Evolutionary conservation across 1,140 invertebrate genomes (phyloP), one percentile per base, ranked within the genome.

Genomic region (Drosophila virilis): DNA sequence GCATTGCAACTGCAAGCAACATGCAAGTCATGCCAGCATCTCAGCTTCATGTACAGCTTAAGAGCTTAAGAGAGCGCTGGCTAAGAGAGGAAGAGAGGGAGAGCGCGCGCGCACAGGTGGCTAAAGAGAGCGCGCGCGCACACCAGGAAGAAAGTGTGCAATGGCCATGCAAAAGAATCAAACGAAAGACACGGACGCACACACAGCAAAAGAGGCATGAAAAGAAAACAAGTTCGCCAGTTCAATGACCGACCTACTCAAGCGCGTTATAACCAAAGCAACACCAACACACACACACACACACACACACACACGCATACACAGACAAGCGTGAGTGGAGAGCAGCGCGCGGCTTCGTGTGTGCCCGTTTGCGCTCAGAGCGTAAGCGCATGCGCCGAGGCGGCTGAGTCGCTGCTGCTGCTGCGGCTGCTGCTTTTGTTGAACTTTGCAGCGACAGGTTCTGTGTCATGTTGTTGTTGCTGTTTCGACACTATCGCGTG

Each of bases 161-260:
- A 57, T 64, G 78, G 72, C 76, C 78, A 86, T 66, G 76, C 77
- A 58, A 74, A 78, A 90, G 79, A 85, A 86, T 78, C 62, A 70
- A 61, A 59, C 42, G 58, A 69, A 80, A 70, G 65, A 71, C 57
- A 76, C 35, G 62, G 64, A 65, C 66, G 71, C 51, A 43, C 43
- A 57, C 22, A 28, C 72, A 70, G 68, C 61, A 65, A 65, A 54
- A 78, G 82, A 78, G 65, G 51, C 61, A 65, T 76, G 82, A 81
- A 82, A 91, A 84, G 64, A 80, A 88, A 91, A 91, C 91, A 91
- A 92, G 91, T 92, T 85, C 76, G 80, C 69, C 62, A 89, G 88
- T 82, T 92, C 90, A 92, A 92, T 92, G 91, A 92, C 91, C 91
- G 91, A 92, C 91, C 91, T 92, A 92, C 91, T 92, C 91, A 92